phyloP scores from a whole-genome alignment of 2,888 invertebrate species.

The Acronicta alni region DNA sequence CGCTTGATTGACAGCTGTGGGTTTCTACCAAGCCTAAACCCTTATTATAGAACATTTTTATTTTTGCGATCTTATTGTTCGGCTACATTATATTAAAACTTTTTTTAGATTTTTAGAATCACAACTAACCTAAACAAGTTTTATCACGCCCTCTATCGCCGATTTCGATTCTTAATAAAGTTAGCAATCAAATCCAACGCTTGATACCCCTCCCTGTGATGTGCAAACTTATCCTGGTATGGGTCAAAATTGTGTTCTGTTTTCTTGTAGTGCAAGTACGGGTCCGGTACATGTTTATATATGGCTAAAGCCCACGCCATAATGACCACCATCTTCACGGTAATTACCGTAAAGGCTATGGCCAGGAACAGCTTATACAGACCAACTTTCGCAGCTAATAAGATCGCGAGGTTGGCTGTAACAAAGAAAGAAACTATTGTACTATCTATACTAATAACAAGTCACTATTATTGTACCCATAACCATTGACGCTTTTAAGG shows the following conservation, averaged over 20 bases:
- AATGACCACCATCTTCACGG: conserved; percentile 74
- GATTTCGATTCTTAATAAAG: conserved; percentile 40
- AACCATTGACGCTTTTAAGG: no score
- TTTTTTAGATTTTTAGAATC: no score
- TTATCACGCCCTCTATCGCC: neutral
- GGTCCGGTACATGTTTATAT: conserved; percentile 76
- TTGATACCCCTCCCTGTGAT: conserved; percentile 47
- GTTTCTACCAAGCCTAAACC: no score
- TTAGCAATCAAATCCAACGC: conserved; percentile 50
- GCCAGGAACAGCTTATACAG: conserved; percentile 78
- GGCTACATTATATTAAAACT: no score
- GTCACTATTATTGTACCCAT: no score
- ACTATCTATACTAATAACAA: neutral
- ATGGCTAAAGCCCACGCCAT: conserved; percentile 79
- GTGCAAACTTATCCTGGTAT: conserved; percentile 30
- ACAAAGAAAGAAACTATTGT: conserved; percentile 68
- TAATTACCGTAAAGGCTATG: conserved; percentile 71
- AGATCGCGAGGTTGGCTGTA: conserved; percentile 81
- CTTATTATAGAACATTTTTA: no score
- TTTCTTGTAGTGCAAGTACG: conserved; percentile 68
- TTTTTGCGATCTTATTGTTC: no score
- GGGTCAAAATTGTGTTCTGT: conserved; percentile 27
- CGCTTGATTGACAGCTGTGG: no score
- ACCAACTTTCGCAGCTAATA: conserved; percentile 79
- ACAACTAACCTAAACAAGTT: neutral